Evolutionary conservation across 2,888 invertebrate genomes (phyloP).

Genomic region (Caprella mutica): DNA sequence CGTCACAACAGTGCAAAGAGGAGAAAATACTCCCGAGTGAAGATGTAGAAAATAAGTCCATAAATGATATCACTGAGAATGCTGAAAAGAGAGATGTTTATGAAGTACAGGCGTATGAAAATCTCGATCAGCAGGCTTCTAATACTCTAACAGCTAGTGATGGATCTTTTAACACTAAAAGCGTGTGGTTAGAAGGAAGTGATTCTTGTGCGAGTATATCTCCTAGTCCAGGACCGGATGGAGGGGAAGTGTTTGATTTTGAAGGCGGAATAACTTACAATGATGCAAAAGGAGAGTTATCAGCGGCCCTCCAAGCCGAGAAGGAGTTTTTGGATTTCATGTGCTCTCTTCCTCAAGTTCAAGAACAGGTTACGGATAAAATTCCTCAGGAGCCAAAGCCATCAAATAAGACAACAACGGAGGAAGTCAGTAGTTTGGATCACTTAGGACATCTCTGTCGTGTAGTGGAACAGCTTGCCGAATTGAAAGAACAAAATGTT

Average conservation of each 20-base stretch:
- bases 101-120: too few species aligned
- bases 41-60: too few species aligned
- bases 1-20: too few species aligned
- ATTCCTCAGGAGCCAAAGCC: conserved; percentile 5
- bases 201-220: conserved; percentile 29
- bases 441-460: conserved; percentile 66
- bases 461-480: conserved; percentile 62
- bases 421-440: conserved; percentile 47
- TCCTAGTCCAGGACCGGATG: conserved; percentile 26
- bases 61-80: too few species aligned
- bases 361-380: conserved; percentile 25
- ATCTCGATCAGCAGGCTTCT: too few species aligned
- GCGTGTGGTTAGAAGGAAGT: conserved; percentile 11
- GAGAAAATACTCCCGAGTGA: too few species aligned
- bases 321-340: conserved; percentile 45
- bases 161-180: too few species aligned
- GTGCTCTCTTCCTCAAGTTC: conserved; percentile 40
- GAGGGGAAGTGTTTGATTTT: conserved; percentile 17
- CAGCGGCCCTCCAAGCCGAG: conserved; percentile 37
- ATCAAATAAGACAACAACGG: neutral
- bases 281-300: conserved; percentile 11
- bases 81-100: too few species aligned
- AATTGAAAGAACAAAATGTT: conserved; percentile 58
- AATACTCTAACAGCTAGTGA: too few species aligned
- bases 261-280: conserved; percentile 15